A percentile compares a stretch with the other conserved stretches of the same genome.
phyloP scores from a whole-genome alignment of 2,888 invertebrate species.

The Brachyptera risi region DNA sequence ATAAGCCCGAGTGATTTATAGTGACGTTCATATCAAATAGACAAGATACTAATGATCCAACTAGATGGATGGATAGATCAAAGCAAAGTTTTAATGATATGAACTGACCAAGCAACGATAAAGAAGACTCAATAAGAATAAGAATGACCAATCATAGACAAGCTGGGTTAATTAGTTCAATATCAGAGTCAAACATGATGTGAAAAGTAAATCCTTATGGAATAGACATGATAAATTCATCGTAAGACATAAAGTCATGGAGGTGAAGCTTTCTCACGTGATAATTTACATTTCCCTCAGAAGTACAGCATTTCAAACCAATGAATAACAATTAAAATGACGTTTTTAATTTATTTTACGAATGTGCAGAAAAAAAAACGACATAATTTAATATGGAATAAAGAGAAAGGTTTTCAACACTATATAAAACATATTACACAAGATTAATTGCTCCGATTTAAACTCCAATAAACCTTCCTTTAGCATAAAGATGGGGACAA shows the following conservation, averaged over 20 bases:
- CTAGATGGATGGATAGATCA: constrained; percentile 14
- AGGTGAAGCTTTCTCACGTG: too few relatives aligned
- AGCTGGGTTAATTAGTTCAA: too few relatives aligned
- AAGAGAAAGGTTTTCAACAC: background rate
- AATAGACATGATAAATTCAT: too few relatives aligned
- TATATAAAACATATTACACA: background rate
- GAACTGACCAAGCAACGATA: background rate
- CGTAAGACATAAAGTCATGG: too few relatives aligned
- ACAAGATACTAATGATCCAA: constrained; percentile 18
- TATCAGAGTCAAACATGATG: too few relatives aligned
- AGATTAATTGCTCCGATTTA: background rate
- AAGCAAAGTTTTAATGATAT: constrained; percentile 18
- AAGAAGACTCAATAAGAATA: background rate
- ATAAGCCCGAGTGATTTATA: constrained; percentile 4
- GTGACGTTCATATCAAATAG: background rate
- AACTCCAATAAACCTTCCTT: background rate
- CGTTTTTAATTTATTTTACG: too few relatives aligned
- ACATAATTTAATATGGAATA: constrained; percentile 1
- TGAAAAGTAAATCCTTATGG: too few relatives aligned
- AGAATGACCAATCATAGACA: too few relatives aligned
- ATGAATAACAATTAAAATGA: too few relatives aligned
- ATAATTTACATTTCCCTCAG: too few relatives aligned
- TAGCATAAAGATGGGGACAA: background rate
- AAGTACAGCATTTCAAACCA: too few relatives aligned
- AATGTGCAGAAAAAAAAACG: too few relatives aligned